These are phyloP conservation scores for Acheta domesticus DNA, from an alignment of 2,888 invertebrate species.

Conservation along the genomic window DNA sequence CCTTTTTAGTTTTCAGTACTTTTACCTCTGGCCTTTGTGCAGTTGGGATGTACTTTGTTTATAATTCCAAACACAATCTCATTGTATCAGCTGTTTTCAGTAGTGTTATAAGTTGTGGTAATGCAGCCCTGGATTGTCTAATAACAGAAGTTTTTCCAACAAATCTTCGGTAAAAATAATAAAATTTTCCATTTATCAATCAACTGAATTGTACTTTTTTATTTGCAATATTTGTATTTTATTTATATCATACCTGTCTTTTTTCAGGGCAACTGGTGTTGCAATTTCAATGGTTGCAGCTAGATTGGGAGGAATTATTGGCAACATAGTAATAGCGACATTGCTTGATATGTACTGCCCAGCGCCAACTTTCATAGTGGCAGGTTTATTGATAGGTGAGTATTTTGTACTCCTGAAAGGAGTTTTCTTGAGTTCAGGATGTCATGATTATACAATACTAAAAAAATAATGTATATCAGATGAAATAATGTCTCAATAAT, in stretches of 20 bases:
- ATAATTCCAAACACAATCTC: slow-evolving; percentile 77
- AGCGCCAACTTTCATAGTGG: slow-evolving; percentile 88
- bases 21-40: slow-evolving; percentile 80
- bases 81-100: slow-evolving; percentile 82
- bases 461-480: too few species aligned
- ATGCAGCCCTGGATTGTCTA: slow-evolving; percentile 86
- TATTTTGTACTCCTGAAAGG: neutral
- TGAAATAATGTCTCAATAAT: too few species aligned
- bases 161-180: slow-evolving; percentile 65
- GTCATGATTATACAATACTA: too few species aligned
- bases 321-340: slow-evolving; percentile 84
- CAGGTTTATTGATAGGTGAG: slow-evolving; percentile 68
- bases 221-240: neutral
- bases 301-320: slow-evolving; percentile 82
- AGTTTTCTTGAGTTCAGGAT: too few species aligned
- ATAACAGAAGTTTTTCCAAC: slow-evolving; percentile 93
- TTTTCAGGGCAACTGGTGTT: slow-evolving; percentile 78
- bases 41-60: slow-evolving; percentile 79
- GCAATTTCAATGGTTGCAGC: slow-evolving; percentile 88
- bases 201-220: neutral
- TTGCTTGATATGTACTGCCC: slow-evolving; percentile 85
- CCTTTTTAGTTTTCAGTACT: slow-evolving; percentile 73
- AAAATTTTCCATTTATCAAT: neutral
- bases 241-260: neutral
- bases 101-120: slow-evolving; percentile 83